phyloP scores from a whole-genome alignment of 2,113 vertebrate genomes.

The Donacobius atricapilla region DNA sequence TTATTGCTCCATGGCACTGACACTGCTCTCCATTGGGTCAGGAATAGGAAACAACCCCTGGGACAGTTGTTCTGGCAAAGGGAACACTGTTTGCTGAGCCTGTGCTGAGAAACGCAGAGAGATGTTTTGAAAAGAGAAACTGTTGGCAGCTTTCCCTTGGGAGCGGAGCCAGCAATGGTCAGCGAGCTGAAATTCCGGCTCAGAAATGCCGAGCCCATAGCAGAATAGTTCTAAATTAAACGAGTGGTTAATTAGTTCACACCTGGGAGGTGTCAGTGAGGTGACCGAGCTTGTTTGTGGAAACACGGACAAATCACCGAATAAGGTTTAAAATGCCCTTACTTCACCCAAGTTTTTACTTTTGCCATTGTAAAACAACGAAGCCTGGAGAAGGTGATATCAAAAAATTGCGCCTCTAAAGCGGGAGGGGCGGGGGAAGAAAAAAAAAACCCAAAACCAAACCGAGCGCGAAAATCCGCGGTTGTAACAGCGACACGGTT shows the following conservation, averaged over 20 bases:
- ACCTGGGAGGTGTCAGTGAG: constrained; percentile 25
- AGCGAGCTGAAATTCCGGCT: too few relatives aligned
- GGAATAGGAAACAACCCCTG: too few relatives aligned
- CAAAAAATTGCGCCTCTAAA: neutral
- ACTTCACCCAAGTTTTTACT: neutral
- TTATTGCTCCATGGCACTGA: too few relatives aligned
- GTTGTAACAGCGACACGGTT: neutral
- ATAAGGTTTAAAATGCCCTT: constrained; percentile 30
- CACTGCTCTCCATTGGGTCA: too few relatives aligned
- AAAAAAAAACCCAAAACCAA: too few relatives aligned
- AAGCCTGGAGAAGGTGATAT: neutral
- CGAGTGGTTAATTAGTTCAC: constrained; percentile 42
- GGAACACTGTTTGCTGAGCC: too few relatives aligned
- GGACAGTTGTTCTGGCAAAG: too few relatives aligned
- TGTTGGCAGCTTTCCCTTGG: too few relatives aligned
- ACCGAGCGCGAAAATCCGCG: neutral
- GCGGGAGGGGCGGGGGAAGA: fast-evolving
- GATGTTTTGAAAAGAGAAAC: too few relatives aligned
- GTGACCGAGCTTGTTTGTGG: constrained; percentile 48
- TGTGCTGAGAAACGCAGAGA: too few relatives aligned
- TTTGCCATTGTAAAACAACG: neutral
- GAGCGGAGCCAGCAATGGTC: too few relatives aligned
- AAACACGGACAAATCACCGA: neutral
- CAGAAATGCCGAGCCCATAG: too few relatives aligned
- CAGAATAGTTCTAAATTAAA: constrained; percentile 44